Conservation (phyloP, 2,113 vertebrate genomes). For the Syngnathoides biaculeatus region DNA sequence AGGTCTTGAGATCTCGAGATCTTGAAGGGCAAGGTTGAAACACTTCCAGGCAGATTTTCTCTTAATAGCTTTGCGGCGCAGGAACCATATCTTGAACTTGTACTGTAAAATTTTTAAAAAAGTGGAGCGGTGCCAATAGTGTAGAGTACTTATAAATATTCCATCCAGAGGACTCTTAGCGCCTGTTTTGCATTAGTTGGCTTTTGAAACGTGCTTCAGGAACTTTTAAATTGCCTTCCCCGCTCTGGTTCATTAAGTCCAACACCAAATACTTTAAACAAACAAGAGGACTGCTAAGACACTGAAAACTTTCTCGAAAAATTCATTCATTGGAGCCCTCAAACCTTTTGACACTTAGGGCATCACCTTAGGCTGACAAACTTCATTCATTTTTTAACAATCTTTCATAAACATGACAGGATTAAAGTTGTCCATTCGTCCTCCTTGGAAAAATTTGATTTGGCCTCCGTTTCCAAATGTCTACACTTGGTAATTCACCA, state of each 20-base stretch:
- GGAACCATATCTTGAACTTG: conserved; percentile 15
- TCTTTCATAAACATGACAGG: background rate
- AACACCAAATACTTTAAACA: conserved; percentile 55
- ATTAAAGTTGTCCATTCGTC: background rate
- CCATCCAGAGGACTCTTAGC: conserved; percentile 34
- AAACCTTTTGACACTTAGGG: background rate
- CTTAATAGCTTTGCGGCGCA: conserved; percentile 17
- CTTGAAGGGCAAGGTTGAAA: conserved; percentile 13
- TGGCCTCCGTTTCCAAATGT: background rate
- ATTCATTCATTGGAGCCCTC: background rate
- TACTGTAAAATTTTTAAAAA: conserved; percentile 23
- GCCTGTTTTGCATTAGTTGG: conserved; percentile 59
- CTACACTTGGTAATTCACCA: background rate
- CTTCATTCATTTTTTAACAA: background rate
- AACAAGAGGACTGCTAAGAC: conserved; percentile 48
- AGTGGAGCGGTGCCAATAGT: conserved; percentile 18
- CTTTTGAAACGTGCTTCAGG: conserved; percentile 37
- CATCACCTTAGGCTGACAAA: background rate
- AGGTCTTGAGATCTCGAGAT: conserved; percentile 9
- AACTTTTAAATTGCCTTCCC: conserved; percentile 52
- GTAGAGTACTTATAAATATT: conserved; percentile 44
- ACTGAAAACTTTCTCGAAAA: conserved; percentile 2
- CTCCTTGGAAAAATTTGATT: background rate
- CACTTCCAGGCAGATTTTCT: conserved; percentile 11
- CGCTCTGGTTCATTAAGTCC: conserved; percentile 41